A percentile compares a stretch with the other conserved stretches of the same genome.
Conservation (phyloP, 2,113 vertebrate species). For the Cariama cristata region DNA sequence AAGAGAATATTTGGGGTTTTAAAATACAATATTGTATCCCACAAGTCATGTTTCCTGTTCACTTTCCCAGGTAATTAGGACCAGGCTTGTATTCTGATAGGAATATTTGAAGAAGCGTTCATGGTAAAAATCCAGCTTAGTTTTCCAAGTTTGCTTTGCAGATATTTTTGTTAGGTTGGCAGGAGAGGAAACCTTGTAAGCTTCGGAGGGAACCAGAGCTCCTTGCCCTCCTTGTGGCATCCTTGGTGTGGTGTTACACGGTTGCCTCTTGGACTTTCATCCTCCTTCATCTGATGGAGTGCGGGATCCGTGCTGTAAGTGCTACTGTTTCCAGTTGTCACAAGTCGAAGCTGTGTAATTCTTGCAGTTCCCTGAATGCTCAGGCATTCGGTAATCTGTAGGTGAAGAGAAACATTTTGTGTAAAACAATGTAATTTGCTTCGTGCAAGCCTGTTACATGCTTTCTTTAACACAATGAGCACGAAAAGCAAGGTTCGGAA, state of each 20-base stretch:
- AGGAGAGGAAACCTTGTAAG: not conserved
- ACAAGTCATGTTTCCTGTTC: not conserved
- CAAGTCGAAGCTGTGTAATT: not conserved
- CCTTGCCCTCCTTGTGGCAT: not conserved
- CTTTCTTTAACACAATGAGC: not conserved
- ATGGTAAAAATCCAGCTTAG: not conserved
- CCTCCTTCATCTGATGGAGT: not conserved
- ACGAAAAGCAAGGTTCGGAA: not conserved
- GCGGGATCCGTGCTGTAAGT: not conserved
- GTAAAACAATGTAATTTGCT: not conserved
- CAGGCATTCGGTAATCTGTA: not conserved
- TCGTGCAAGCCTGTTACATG: not conserved
- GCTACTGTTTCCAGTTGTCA: not conserved
- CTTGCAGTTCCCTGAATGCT: not conserved
- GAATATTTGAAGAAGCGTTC: not conserved
- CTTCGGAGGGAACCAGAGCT: not conserved
- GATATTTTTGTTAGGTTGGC: not conserved
- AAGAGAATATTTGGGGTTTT: not conserved
- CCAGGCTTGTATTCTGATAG: not conserved
- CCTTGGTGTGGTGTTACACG: accelerated
- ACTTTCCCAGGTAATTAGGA: not conserved
- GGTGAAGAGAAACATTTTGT: not conserved
- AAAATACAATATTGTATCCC: not conserved
- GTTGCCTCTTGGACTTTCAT: not conserved
- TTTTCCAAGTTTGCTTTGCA: not conserved